These are phyloP conservation scores for Ernsta delagoae DNA, from an alignment of 2,888 invertebrate genomes.

Conservation along the genomic window DNA sequence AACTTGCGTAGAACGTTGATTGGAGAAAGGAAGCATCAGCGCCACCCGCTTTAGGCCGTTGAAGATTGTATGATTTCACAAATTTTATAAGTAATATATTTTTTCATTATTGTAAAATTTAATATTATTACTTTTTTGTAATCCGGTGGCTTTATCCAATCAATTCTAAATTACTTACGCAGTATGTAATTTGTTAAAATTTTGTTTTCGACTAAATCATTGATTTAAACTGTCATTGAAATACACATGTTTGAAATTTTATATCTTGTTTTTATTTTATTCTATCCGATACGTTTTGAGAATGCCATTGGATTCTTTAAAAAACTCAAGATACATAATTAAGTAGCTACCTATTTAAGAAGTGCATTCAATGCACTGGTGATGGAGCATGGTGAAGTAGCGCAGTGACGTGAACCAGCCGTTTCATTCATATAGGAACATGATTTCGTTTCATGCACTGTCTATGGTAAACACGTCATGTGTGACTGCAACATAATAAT, in stretches of 20 bases:
- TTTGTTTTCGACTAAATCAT: slow-evolving; percentile 81
- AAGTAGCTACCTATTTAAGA: no score
- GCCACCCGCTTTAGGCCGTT: slow-evolving; percentile 54
- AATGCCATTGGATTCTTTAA: no score
- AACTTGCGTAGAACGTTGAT: slow-evolving; percentile 73
- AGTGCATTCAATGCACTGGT: no score
- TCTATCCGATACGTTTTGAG: no score
- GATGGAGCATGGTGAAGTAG: no score
- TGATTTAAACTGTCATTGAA: slow-evolving; percentile 79
- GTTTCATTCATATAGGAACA: no score
- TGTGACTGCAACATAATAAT: no score
- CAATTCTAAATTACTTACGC: slow-evolving; percentile 71
- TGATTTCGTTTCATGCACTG: no score
- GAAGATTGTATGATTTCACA: slow-evolving; percentile 53
- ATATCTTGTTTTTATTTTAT: slow-evolving; percentile 37
- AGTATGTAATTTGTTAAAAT: slow-evolving; percentile 74
- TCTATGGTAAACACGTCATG: no score
- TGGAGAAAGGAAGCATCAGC: slow-evolving; percentile 66
- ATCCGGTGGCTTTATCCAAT: slow-evolving; percentile 77
- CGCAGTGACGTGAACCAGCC: no score
- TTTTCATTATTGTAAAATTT: slow-evolving; percentile 46
- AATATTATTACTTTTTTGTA: slow-evolving; percentile 42
- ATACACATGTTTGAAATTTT: slow-evolving; percentile 82
- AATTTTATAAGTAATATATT: slow-evolving; percentile 56
- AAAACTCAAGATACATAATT: no score